phyloP scores from a whole-genome alignment of 2,888 invertebrate genomes.

The Drosophila anomalipes region DNA sequence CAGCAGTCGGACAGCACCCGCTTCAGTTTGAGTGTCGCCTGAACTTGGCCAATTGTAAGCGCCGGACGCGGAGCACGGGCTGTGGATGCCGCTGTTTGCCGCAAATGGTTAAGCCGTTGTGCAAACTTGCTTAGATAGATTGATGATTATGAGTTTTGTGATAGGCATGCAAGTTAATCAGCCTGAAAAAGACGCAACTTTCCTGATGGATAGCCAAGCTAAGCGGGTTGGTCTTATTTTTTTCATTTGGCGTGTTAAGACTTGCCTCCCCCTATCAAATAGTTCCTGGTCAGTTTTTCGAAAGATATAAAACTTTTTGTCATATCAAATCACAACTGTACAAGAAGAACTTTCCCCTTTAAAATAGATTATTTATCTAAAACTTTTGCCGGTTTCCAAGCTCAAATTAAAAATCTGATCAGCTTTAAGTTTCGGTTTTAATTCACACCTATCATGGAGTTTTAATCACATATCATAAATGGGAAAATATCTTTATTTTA shows the following conservation, averaged over 20 bases:
- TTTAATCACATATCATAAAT: background rate
- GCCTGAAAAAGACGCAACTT: constrained; percentile 49
- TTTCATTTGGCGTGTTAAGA: background rate
- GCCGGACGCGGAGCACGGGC: constrained; percentile 10
- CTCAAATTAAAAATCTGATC: background rate
- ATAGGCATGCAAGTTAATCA: constrained; percentile 54
- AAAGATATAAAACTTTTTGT: background rate
- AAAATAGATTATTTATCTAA: background rate
- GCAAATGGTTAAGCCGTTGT: constrained; percentile 51
- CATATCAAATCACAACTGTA: constrained; percentile 13
- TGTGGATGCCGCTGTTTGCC: constrained; percentile 13
- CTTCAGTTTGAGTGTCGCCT: constrained; percentile 26
- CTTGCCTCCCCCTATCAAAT: background rate
- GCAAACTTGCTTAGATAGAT: constrained; percentile 53
- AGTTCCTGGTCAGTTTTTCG: background rate
- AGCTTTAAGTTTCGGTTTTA: background rate
- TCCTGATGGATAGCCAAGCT: constrained; percentile 45
- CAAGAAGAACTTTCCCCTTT: background rate
- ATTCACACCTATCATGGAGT: background rate
- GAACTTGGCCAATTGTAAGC: constrained; percentile 44
- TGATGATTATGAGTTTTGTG: constrained; percentile 62
- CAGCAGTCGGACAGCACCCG: constrained; percentile 5
- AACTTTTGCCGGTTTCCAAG: background rate
- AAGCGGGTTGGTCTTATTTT: constrained; percentile 16
- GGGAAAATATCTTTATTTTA: background rate